These are phyloP conservation scores for Drosophila colorata DNA, from an alignment of 2,888 invertebrate species.

Conservation along the genomic window DNA sequence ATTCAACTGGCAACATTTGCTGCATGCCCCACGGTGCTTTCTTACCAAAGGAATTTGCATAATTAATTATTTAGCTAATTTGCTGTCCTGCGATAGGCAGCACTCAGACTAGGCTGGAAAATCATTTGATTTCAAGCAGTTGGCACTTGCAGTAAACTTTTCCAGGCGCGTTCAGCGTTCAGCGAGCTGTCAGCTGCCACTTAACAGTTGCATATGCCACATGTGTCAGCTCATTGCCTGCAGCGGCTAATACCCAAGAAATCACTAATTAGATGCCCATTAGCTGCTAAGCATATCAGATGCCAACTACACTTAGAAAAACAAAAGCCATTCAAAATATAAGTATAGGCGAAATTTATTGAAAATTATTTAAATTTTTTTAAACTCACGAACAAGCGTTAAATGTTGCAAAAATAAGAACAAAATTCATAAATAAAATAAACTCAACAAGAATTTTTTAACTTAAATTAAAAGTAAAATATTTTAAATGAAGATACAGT, in stretches of 20 bases:
- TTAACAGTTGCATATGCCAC: constrained; percentile 3
- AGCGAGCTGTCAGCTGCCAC: not conserved
- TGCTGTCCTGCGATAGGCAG: constrained; percentile 6
- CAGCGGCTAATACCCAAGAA: not conserved
- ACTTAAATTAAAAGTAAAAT: no score
- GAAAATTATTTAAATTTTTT: no score
- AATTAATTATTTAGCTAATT: constrained; percentile 58
- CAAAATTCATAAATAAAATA: no score
- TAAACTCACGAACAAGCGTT: no score
- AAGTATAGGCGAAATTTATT: no score
- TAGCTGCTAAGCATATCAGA: not conserved
- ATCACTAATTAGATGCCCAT: not conserved
- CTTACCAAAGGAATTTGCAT: constrained; percentile 30
- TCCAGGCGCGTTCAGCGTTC: not conserved
- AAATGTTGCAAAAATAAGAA: no score
- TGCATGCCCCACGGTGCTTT: constrained; percentile 18
- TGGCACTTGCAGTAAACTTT: constrained; percentile 16
- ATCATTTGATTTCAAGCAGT: constrained; percentile 14
- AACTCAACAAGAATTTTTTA: no score
- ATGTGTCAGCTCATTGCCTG: not conserved
- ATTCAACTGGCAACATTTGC: constrained; percentile 36
- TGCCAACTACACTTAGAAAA: not conserved
- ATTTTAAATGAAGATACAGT: no score
- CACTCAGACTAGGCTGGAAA: not conserved
- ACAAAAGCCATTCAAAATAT: no score